Conservation (phyloP, 2,888 invertebrate species). For the Sinelater perroti region DNA sequence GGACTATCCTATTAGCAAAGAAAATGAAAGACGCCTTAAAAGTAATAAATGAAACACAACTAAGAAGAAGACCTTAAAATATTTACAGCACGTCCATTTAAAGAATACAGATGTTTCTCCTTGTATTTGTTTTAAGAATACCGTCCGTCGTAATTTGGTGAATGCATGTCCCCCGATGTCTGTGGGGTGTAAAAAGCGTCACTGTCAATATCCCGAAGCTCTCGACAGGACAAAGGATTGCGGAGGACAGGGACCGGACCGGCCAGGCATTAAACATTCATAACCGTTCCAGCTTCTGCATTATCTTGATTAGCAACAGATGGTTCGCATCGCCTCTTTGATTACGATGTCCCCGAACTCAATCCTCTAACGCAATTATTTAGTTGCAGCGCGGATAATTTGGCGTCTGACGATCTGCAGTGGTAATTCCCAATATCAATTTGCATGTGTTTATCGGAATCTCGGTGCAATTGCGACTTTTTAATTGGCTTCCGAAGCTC, state of each 20-base stretch:
- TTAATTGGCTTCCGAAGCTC: constrained; percentile 10
- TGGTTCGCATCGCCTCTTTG: constrained; percentile 34
- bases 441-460: constrained; percentile 32
- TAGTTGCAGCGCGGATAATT: constrained; percentile 36
- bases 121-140: no score
- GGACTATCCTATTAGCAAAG: no score
- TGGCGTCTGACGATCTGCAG: constrained; percentile 27
- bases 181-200: background rate
- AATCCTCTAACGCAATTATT: constrained; percentile 41
- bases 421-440: constrained; percentile 33
- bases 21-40: no score
- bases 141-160: no score
- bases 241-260: constrained; percentile 23
- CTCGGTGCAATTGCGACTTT: constrained; percentile 24
- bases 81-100: no score
- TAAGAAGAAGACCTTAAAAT: no score
- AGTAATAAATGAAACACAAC: no score
- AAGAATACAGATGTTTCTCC: no score
- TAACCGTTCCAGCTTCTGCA: constrained; percentile 37
- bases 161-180: no score
- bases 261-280: constrained; percentile 44
- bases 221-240: constrained; percentile 28
- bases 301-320: constrained; percentile 43
- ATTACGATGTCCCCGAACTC: constrained; percentile 33
- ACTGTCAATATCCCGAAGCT: constrained; percentile 2